Evolutionary conservation across 2,113 vertebrate genomes (phyloP), one percentile per base, ranked within the genome.

Genomic region (Progne subis): DNA sequence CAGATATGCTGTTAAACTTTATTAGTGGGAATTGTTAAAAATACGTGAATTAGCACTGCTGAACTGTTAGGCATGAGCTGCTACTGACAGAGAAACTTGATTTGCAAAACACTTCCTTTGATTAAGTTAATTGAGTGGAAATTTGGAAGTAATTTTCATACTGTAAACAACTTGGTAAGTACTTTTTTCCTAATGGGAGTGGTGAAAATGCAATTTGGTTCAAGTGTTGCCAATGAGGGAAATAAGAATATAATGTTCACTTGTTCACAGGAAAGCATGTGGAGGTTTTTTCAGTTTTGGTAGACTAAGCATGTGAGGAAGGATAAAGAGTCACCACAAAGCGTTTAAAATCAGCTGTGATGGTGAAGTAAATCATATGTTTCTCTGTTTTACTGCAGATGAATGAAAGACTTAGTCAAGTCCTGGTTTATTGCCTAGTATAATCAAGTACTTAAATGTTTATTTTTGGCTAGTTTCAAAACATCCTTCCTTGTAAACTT

Each of bases 121-220:
- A 88, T 94, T 90, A 83, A 77, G 44, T 76, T 93, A 86, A 86
- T 84, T 69, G 60, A 76, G 47, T 86, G 75, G 67, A 69, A 91
- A 92, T 92, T 90, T 69, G 9, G 31, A 88, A 90, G 79, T 87
- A 49, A 76, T 93, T 96, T 82, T 64, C 37, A n/a, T 76, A 21
- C 53, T 69, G 67, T 88, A 92, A 94, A 76, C 50, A 86, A 32
- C 46, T 86, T 93, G 34, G 18, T 64, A 88, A 41, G 9, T 91
- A 44, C 76, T 76, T 69, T 60, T 86, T 90, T 64, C 49, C n/a
- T 80, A 11, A 53, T 34, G 44, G 50, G 28, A 74, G 11, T 75
- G 31, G 26, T 91, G 39, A 75, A 95, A 93, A 75, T 78, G 56
- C 17, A 65, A 26, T 78, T 82, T 80, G 34, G 21, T 88, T 74